phyloP scores from a whole-genome alignment of 1,140 invertebrate genomes.

The Aphidius ervi region DNA sequence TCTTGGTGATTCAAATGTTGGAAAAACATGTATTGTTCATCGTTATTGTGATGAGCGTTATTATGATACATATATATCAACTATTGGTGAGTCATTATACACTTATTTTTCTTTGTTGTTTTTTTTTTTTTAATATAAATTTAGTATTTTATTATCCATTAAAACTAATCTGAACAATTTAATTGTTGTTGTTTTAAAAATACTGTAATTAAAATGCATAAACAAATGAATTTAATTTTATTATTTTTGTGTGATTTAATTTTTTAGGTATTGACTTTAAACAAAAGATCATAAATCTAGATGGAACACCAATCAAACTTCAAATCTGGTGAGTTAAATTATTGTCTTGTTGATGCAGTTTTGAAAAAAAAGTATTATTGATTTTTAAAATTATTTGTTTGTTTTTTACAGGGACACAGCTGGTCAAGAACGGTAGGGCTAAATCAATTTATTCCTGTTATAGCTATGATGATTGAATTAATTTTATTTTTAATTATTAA shows the following conservation, averaged over 20 bases:
- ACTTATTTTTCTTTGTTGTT: neutral
- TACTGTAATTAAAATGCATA: neutral
- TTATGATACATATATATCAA: conserved; percentile 87
- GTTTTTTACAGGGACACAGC: conserved; percentile 56
- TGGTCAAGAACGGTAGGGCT: conserved; percentile 59
- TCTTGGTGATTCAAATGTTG: conserved; percentile 86
- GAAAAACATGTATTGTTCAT: conserved; percentile 88
- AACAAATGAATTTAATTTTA: too few species aligned
- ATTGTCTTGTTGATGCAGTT: conserved; percentile 9
- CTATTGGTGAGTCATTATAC: conserved; percentile 68
- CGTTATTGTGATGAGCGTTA: conserved; percentile 86
- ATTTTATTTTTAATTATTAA: too few species aligned
- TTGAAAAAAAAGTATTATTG: neutral
- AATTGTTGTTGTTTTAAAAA: conserved; percentile 9
- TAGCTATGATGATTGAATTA: too few species aligned
- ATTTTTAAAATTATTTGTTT: conserved; percentile 18
- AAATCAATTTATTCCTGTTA: too few species aligned
- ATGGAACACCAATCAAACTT: conserved; percentile 79
- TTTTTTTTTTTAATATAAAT: conserved; percentile 13
- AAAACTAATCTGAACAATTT: neutral
- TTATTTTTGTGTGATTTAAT: neutral
- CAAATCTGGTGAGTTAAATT: conserved; percentile 78
- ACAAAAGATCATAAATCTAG: conserved; percentile 83
- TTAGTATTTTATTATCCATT: neutral
- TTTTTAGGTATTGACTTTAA: conserved; percentile 83